phyloP scores from a whole-genome alignment of 1,140 invertebrate species.

The Amphibalanus amphitrite region DNA sequence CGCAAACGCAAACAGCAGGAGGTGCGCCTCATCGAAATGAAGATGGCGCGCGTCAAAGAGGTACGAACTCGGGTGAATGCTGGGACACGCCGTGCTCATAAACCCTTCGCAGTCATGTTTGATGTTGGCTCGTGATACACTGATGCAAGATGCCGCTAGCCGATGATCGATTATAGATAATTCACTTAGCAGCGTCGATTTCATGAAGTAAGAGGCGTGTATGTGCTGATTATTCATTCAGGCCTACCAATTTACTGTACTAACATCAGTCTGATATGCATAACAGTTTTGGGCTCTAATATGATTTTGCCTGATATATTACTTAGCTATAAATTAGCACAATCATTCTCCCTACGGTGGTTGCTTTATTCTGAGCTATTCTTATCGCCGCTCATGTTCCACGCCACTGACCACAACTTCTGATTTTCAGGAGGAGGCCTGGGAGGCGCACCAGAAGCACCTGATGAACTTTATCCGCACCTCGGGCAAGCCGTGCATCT shows the following conservation, averaged over 20 bases:
- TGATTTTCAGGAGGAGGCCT: constrained; percentile 50
- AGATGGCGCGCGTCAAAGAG: constrained; percentile 69
- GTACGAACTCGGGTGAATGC: no score
- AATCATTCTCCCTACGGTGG: not conserved
- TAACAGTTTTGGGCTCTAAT: not conserved
- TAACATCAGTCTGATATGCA: not conserved
- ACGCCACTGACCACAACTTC: no score
- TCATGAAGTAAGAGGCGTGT: no score
- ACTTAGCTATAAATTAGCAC: not conserved
- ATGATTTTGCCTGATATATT: not conserved
- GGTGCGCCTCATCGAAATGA: constrained; percentile 73
- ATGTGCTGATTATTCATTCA: no score
- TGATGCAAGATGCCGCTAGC: no score
- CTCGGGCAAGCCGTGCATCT: constrained; percentile 56
- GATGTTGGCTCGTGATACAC: no score
- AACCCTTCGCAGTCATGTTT: no score
- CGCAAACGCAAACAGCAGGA: constrained; percentile 71
- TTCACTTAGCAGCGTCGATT: no score
- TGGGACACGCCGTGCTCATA: no score
- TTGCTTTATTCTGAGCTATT: constrained; percentile 4
- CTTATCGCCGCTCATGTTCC: constrained; percentile 12
- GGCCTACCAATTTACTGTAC: constrained; percentile 9
- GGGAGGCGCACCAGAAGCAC: constrained; percentile 60
- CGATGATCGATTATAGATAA: no score
- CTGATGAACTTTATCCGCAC: constrained; percentile 73